Conservation (phyloP, 2,113 vertebrate genomes). For the Daubentonia madagascariensis region DNA sequence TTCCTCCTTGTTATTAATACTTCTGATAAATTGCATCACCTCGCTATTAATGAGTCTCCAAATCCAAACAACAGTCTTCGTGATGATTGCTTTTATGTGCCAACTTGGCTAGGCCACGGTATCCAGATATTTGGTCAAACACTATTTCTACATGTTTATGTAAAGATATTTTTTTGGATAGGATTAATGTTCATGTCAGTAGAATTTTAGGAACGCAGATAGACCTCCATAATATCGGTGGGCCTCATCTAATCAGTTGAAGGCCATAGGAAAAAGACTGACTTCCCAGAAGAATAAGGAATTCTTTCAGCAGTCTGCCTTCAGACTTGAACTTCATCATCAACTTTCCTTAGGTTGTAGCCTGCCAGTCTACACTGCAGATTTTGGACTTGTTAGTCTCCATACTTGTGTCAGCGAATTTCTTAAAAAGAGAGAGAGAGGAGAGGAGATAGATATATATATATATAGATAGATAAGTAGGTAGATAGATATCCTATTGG, state of each 20-base stretch:
- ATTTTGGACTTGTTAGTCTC: not conserved
- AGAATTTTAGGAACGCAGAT: not conserved
- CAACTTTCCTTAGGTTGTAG: not conserved
- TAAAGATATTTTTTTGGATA: not conserved
- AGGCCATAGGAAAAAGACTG: not conserved
- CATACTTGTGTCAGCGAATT: not conserved
- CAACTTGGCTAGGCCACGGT: not conserved
- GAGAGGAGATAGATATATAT: not conserved
- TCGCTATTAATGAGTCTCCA: not conserved
- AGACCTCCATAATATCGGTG: not conserved
- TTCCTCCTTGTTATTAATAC: not conserved
- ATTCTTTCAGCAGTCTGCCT: not conserved
- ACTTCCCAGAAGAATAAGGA: not conserved
- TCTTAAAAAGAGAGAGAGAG: not conserved
- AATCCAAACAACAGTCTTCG: not conserved
- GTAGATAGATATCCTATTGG: not conserved
- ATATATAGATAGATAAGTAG: not conserved
- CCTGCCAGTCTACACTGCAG: not conserved
- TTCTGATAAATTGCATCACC: not conserved
- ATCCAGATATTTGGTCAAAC: not conserved
- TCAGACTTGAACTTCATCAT: not conserved
- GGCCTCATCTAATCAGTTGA: not conserved
- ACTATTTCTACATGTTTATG: not conserved
- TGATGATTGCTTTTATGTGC: not conserved
- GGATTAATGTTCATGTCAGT: not conserved